phyloP scores from a whole-genome alignment of 1,140 invertebrate species.

The Drosophila grimshawi region DNA sequence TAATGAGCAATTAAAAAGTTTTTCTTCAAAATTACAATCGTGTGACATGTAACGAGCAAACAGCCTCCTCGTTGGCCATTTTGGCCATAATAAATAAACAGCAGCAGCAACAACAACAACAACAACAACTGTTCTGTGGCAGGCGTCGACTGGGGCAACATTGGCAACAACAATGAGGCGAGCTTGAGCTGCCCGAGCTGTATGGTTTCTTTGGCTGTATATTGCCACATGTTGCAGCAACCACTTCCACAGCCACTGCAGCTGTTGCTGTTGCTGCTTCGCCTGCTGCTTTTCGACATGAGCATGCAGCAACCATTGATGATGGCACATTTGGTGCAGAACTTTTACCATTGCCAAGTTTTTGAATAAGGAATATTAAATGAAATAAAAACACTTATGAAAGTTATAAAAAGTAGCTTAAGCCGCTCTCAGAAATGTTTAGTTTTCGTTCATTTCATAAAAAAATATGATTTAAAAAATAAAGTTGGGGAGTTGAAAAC shows the following conservation, averaged over 20 bases:
- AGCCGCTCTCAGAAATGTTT: no score
- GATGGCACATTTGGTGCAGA: constrained; percentile 1
- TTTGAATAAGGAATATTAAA: not conserved
- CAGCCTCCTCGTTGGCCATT: not conserved
- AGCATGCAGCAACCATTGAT: constrained; percentile 6
- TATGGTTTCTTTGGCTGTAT: constrained; percentile 4
- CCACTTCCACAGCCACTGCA: not conserved
- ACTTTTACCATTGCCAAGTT: not conserved
- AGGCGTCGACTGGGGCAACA: constrained; percentile 4
- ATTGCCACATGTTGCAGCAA: constrained; percentile 48
- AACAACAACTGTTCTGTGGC: constrained; percentile 21
- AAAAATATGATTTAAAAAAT: no score
- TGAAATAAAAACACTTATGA: not conserved
- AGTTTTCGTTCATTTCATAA: no score
- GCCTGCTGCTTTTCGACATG: not conserved
- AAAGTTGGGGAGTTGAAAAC: no score
- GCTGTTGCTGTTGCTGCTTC: constrained; percentile 2
- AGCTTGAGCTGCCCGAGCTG: constrained; percentile 25
- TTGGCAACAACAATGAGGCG: constrained; percentile 38
- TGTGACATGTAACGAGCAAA: constrained; percentile 6
- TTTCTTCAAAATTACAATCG: constrained; percentile 47
- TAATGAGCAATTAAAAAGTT: constrained; percentile 78
- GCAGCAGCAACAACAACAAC: not conserved
- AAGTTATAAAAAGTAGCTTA: not conserved
- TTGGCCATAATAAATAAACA: constrained; percentile 7